Evolutionary conservation across 2,113 vertebrate species (phyloP), one percentile per base, ranked within the genome.

Genomic region (Brachirus orientalis): DNA sequence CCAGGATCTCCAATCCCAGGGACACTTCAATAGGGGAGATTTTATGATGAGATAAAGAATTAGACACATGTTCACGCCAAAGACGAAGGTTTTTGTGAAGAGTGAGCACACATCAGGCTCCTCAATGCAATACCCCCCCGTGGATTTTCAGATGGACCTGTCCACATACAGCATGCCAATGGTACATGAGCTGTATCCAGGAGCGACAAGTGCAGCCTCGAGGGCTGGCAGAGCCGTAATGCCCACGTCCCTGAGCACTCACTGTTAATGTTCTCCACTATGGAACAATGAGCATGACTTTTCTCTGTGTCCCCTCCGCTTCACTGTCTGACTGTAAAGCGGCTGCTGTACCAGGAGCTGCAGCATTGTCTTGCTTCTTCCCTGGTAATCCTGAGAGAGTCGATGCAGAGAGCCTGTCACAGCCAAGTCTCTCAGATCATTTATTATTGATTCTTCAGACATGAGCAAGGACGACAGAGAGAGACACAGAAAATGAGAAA

Each of bases 401-500:
- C 13, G 22, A 69, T 70, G 69, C 73, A 83, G 66, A 74, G 58
- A 78, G 70, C 60, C 65, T 75, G 63, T 72, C 82, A 79, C 72
- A 72, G 69, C 53, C 69, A 60, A 81, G 61, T 63, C 60, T 69
- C 58, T 63, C 68, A 63, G 53, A 79, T 87, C 79, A 85, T 89
- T 73, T 82, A 86, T 86, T 86, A 86, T 86, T 89, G 73, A 90
- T 84, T 74, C 20, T 48, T 52, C 47, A 73, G 50, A 68, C 55
- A 75, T 53, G 44, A 77, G 63, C 13, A n/a, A 51, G 41, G 59
- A 55, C 74, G 64, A 73, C 17, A 59, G 63, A 19, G 41, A 64
- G 55, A 46, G 22, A 75, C 47, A 10, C 55, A 43, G 46, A 58
- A 46, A 67, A 57, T 75, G 56, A 52, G 41, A 20, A 56, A 40